Evolutionary conservation across 2,797 vertebrate genomes (phyloP), one percentile per base, ranked within the genome.

Genomic region (Phataginus tetradactyla): DNA sequence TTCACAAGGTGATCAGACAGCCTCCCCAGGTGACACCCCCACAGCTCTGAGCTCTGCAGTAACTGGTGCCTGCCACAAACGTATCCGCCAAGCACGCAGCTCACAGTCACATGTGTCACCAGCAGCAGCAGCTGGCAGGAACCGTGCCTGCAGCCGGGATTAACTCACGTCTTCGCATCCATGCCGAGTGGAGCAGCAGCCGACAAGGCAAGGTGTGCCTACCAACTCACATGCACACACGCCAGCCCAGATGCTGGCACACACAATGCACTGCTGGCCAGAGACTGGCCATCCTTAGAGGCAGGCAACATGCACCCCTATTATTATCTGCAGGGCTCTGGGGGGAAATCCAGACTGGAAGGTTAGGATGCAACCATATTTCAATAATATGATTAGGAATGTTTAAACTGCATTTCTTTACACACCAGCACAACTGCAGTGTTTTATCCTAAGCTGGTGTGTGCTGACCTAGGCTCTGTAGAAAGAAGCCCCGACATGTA

Each of bases 61-160:
- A 97, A 97, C 79, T 77, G 79, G 23, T 66, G 87, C 93, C 92
- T 89, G 84, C 79, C 91, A 75, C 72, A 96, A 81, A 97, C 64
- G 89, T 74, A 83, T 79, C 83, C 80, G 96, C 95, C 59, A 93
- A 15, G 15, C 87, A 85, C 69, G 68, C 0, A 53, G 97, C 91
- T 94, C 96, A 85, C 20, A 92, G 96, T 97, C 97, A 95, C 96
- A 90, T 95, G 90, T 97, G 97, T 97, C 95, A 97, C 86, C 90
- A 81, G 95, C 77, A 74, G 85, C 78, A 27, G 29, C 96, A 93
- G 96, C 91, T 91, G 94, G 79, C 91, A 97, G 96, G 92, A 98
- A 96, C 90, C 42, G 29, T 72, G 66, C 96, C 88, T 93, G 39
- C 68, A 86, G 97, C 81, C 78, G 39, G 32, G 78, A 90, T 97